Conservation (phyloP, 2,113 vertebrate genomes). For the Thunnus thynnus region DNA sequence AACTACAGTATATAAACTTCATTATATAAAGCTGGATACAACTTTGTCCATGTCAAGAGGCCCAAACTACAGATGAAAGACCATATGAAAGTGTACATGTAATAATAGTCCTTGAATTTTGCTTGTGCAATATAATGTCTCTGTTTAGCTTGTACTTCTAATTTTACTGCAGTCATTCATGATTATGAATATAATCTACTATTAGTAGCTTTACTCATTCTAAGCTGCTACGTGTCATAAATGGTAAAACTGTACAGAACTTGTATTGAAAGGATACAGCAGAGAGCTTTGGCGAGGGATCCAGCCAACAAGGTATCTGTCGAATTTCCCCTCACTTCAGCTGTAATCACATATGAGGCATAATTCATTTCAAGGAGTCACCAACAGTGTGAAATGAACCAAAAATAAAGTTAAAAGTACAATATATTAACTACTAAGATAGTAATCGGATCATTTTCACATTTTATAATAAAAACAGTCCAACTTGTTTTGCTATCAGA, state of each 20-base stretch:
- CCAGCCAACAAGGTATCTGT: slow-evolving; percentile 94
- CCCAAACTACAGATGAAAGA: not conserved
- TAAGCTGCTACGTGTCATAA: not conserved
- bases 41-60: not conserved
- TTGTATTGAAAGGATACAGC: slow-evolving; percentile 92
- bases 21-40: not conserved
- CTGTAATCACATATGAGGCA: slow-evolving; percentile 76
- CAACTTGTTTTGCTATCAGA: no score
- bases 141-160: no score
- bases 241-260: not conserved
- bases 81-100: not conserved
- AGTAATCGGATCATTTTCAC: not conserved
- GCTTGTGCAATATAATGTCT: no score
- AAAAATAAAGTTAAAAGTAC: not conserved
- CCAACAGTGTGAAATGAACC: not conserved
- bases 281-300: slow-evolving; percentile 96
- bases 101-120: no score
- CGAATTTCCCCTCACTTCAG: slow-evolving; percentile 91
- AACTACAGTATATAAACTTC: not conserved
- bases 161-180: no score
- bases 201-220: not conserved
- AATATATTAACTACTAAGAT: not conserved
- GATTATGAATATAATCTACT: no score
- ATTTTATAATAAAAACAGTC: no score
- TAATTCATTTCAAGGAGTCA: not conserved